phyloP scores from a whole-genome alignment of 2,113 vertebrate species.

The Dunckerocampus dactyliophorus region DNA sequence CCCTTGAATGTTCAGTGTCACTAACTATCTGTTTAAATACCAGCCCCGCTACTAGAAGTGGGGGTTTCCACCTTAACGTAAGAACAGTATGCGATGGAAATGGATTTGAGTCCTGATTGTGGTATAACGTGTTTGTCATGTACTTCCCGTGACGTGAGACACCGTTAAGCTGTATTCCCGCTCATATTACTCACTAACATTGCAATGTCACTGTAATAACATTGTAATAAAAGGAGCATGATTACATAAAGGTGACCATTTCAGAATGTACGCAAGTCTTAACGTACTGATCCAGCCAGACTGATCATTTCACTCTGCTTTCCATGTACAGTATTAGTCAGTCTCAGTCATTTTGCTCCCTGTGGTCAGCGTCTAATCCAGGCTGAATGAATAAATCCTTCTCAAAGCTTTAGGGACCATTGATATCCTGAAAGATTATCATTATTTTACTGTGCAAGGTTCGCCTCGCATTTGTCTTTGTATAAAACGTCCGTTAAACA shows the following conservation, averaged over 20 bases:
- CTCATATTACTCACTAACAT: no score
- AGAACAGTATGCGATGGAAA: background rate
- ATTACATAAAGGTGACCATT: background rate
- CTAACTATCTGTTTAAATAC: background rate
- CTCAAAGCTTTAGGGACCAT: constrained; percentile 3
- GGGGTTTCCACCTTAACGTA: background rate
- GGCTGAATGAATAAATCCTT: constrained; percentile 44
- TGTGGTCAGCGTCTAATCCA: constrained; percentile 50
- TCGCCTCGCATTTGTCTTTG: background rate
- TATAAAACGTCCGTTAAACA: background rate
- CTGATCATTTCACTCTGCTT: constrained; percentile 28
- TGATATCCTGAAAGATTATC: constrained; percentile 2
- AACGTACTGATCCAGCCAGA: constrained; percentile 26
- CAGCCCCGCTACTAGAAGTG: background rate
- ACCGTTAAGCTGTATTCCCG: background rate
- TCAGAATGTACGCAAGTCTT: background rate
- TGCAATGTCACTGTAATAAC: no score
- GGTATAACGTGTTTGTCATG: background rate
- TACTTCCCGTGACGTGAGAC: background rate
- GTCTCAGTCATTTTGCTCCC: constrained; percentile 20
- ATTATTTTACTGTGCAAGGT: background rate
- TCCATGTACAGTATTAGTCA: constrained; percentile 17
- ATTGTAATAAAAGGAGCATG: background rate
- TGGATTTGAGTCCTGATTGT: no score
- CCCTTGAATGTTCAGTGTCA: background rate